Base-by-base conservation (phyloP, 2,797 vertebrate genomes). In the Micropoecilia bifurca region DNA sequence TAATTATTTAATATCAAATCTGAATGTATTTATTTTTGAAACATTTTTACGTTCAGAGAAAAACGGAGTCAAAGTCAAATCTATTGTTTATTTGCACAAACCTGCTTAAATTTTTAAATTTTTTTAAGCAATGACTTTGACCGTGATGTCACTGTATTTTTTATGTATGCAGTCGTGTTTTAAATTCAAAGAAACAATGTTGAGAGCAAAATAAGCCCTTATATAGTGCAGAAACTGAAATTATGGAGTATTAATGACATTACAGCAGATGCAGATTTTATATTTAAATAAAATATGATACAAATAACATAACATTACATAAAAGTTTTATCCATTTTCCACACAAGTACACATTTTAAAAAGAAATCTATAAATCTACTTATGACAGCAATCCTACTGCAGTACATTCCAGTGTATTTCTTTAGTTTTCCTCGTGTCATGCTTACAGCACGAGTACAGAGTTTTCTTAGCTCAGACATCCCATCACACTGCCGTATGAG, bases 401-500 rank as follows among this genome's bases (percentile, higher is more conserved):
- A 39, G 61, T 22, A 22, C 10, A n/a, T 71, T 28, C 25, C 41
- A 68, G 36, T 16, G 28, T 46, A 50, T 59, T 86, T 8, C 61
- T 81, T 83, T 74, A 80, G 48, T 68, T 55, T 8, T 63, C 50
- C n/a, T 16, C 25, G 1, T 81, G 66, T 83, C 74, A 73, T 45
- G 25, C 72, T 74, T 79, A 2, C 36, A 47, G 71, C n/a, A 71
- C 46, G 30, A 45, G 79, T 63, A 76, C 73, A 82, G 78, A 76
- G 69, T 76, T 87, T 82, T 47, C 87, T 92, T 88, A 79, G 83
- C 80, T 73, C 81, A 69, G 46, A 14, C 80, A 77, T 85, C 78
- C 86, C 86, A 41, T 88, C 83, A 61, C 76, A 86, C 84, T 73
- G 83, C 83, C 73, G 77, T 22, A 80, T 85, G 80, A 82, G 75